Percentiles rank a stretch among this genome's conserved stretches.
phyloP scores from a whole-genome alignment of 2,888 invertebrate genomes.

The Agrotis segetum region DNA sequence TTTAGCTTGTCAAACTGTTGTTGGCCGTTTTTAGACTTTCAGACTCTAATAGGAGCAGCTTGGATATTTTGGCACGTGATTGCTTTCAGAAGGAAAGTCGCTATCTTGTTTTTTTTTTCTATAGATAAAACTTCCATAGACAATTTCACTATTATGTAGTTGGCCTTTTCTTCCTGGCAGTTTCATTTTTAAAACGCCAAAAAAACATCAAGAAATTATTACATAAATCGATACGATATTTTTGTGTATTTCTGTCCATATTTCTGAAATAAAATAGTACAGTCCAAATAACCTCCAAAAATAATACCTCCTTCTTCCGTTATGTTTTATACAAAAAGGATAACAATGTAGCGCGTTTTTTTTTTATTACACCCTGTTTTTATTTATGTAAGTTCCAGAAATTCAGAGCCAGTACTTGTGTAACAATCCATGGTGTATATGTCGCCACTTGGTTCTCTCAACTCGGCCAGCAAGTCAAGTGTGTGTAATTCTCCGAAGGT shows the following conservation, averaged over 20 bases:
- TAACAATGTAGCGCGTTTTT: too few species aligned
- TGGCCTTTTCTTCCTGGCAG: background rate
- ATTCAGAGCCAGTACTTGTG: background rate
- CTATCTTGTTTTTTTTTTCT: background rate
- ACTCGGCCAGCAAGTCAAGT: slow-evolving; percentile 50
- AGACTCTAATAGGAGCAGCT: background rate
- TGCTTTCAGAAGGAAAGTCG: background rate
- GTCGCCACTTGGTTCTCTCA: slow-evolving; percentile 22
- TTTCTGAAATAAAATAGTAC: too few species aligned
- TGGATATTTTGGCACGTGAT: background rate
- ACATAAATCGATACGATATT: too few species aligned
- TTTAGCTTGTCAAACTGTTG: slow-evolving; percentile 15
- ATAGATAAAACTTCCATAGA: background rate
- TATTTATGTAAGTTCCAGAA: background rate
- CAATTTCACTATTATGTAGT: background rate
- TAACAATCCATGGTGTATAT: slow-evolving; percentile 21
- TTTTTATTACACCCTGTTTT: too few species aligned
- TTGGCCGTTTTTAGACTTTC: background rate
- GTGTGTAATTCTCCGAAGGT: slow-evolving; percentile 66
- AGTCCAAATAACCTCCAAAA: too few species aligned
- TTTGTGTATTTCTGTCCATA: too few species aligned
- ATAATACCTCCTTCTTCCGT: too few species aligned
- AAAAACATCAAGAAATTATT: too few species aligned
- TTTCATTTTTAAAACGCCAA: too few species aligned
- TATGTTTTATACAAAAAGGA: too few species aligned